A percentile compares a stretch with the other conserved stretches of the same genome.
phyloP scores from a whole-genome alignment of 2,888 invertebrate genomes.

The Drosophila basisetae region DNA sequence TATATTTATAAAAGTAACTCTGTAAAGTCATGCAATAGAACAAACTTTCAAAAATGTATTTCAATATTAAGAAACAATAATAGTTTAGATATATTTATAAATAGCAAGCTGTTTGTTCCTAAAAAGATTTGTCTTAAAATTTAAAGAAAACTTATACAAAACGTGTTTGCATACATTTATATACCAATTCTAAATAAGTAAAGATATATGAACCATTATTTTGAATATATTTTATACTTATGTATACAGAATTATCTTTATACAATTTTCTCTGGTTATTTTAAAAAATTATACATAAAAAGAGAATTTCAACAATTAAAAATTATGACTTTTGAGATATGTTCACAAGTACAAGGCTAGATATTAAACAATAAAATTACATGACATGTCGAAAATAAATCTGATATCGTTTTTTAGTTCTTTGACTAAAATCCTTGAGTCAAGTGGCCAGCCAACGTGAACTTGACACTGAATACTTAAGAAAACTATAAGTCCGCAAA shows the following conservation, averaged over 20 bases:
- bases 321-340: neutral
- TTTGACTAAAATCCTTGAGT: conserved; percentile 34
- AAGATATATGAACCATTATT: neutral
- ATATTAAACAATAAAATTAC: neutral
- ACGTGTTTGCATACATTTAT: too few species aligned
- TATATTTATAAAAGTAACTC: neutral
- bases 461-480: conserved; percentile 67
- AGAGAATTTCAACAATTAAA: neutral
- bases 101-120: neutral
- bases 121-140: neutral
- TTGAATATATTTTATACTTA: neutral
- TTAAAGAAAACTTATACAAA: neutral
- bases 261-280: rapidly evolving
- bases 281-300: rapidly evolving
- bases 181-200: neutral
- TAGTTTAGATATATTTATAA: neutral
- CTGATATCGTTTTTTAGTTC: conserved; percentile 35
- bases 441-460: conserved; percentile 61
- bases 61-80: neutral
- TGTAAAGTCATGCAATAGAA: neutral
- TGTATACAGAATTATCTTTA: neutral
- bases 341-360: neutral
- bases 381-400: neutral
- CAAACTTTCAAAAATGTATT: neutral
- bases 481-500: conserved; percentile 42